A percentile compares a stretch with the other conserved stretches of the same genome.
Conservation (phyloP, 1,140 invertebrate genomes). For the Brachionus calyciflorus region DNA sequence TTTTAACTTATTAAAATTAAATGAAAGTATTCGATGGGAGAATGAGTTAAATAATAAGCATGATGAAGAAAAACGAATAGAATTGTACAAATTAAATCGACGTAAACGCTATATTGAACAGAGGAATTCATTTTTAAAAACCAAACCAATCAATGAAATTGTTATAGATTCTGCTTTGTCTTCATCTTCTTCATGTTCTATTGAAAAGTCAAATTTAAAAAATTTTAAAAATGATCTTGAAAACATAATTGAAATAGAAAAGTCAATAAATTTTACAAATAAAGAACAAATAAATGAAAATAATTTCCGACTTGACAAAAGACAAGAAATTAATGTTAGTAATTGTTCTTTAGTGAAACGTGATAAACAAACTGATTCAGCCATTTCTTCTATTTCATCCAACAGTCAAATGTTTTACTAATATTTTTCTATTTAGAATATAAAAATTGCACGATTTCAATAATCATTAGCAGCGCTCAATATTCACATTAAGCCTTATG, state of each 20-base stretch:
- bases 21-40: conserved; percentile 29
- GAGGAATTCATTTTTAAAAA: background rate
- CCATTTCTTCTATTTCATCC: conserved; percentile 28
- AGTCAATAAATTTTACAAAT: background rate
- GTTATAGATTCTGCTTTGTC: background rate
- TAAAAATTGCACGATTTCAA: background rate
- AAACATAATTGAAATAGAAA: background rate
- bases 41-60: conserved; percentile 7
- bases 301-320: background rate
- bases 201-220: background rate
- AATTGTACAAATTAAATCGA: conserved; percentile 44
- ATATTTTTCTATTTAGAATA: background rate
- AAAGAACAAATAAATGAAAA: background rate
- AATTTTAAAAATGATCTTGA: conserved; percentile 15
- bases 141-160: background rate
- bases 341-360: background rate
- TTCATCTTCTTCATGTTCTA: conserved; percentile 17
- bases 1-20: background rate
- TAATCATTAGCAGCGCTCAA: too few relatives aligned
- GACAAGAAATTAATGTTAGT: background rate
- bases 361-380: conserved; percentile 39
- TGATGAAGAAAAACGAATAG: conserved; percentile 11
- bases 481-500: too few relatives aligned
- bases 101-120: conserved; percentile 41
- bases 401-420: conserved; percentile 38